Conservation (phyloP, 2,888 invertebrate genomes). For the Pyrrhosoma nymphula region DNA sequence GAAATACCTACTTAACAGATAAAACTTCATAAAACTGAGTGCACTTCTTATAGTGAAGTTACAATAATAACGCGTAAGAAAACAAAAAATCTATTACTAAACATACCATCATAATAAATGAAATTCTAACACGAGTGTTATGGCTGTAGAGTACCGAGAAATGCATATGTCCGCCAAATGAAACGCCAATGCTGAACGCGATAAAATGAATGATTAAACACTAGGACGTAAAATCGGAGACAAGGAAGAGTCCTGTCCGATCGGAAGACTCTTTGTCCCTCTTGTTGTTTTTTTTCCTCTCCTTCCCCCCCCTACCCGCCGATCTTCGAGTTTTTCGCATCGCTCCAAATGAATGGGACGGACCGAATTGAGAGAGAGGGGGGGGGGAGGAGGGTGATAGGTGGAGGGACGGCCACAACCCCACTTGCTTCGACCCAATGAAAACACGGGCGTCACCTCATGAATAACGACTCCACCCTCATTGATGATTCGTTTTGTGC, state of each 20-base stretch:
- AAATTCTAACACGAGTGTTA: no score
- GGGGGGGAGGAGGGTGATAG: not conserved
- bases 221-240: not conserved
- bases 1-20: no score
- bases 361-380: not conserved
- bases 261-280: not conserved
- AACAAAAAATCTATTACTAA: no score
- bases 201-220: not conserved
- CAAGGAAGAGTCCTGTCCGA: not conserved
- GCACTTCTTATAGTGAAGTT: no score
- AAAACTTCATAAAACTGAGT: no score
- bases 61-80: no score
- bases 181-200: not conserved
- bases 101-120: no score
- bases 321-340: not conserved
- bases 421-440: constrained; percentile 26
- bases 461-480: constrained; percentile 31
- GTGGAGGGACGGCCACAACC: not conserved
- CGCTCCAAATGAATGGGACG: constrained; percentile 22
- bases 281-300: not conserved
- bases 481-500: not conserved
- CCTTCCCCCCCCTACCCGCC: not conserved
- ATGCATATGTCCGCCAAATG: no score
- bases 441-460: constrained; percentile 13
- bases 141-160: no score